Conservation (phyloP, 2,113 vertebrate genomes). For the Struthio camelus region DNA sequence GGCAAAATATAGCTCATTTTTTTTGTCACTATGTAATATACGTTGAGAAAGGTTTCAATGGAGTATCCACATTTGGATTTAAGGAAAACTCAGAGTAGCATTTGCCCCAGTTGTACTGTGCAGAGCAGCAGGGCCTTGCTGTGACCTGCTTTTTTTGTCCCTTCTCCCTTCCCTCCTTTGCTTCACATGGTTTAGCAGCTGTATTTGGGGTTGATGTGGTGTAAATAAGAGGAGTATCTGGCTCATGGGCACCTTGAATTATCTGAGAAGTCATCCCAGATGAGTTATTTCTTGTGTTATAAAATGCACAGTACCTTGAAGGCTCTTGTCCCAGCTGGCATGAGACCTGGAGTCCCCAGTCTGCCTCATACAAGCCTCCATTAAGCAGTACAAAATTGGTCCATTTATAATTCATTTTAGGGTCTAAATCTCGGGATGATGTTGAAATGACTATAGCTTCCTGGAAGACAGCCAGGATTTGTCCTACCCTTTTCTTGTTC, state of each 20-base stretch:
- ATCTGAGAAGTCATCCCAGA: background rate
- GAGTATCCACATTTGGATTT: background rate
- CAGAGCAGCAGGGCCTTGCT: background rate
- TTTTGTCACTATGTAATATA: background rate
- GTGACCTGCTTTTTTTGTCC: background rate
- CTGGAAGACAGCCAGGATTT: constrained; percentile 43
- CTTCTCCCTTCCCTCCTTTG: background rate
- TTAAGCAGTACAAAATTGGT: constrained; percentile 9
- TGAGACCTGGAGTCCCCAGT: background rate
- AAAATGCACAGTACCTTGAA: background rate
- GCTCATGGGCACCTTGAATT: background rate
- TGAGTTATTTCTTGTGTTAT: background rate
- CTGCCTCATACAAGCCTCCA: background rate
- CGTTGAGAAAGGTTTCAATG: background rate
- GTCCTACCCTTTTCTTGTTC: constrained; percentile 34
- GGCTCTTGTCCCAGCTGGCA: background rate
- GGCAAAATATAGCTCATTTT: background rate
- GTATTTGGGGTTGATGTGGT: background rate
- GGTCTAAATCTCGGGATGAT: constrained; percentile 50
- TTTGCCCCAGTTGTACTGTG: background rate
- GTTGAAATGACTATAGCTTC: constrained; percentile 28
- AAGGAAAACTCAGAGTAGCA: background rate
- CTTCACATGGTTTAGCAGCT: background rate
- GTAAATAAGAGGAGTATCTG: background rate
- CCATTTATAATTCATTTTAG: constrained; percentile 58